These are phyloP conservation scores for Glaucomys volans DNA, from an alignment of 2,113 vertebrate species.

Conservation along the genomic window DNA sequence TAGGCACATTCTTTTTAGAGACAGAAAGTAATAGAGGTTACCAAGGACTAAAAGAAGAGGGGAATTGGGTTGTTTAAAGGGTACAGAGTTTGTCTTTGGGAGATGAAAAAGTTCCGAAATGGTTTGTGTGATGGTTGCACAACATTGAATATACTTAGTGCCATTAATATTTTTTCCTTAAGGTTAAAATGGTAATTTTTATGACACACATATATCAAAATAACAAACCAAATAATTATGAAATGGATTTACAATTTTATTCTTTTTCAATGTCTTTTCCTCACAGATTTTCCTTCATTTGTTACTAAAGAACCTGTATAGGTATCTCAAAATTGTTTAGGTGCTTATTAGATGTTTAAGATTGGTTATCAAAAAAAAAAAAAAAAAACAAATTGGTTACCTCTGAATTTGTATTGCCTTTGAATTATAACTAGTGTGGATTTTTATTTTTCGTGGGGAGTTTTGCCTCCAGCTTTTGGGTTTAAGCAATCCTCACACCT, in stretches of 20 bases:
- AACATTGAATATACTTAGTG: background rate
- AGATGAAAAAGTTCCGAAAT: background rate
- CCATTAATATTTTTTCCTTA: background rate
- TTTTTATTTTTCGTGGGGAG: background rate
- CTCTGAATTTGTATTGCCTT: background rate
- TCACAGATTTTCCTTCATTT: constrained; percentile 17
- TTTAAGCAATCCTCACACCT: too few species aligned
- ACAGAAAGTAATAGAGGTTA: background rate
- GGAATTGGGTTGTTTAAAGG: background rate
- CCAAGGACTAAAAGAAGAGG: background rate
- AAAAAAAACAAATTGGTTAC: too few species aligned
- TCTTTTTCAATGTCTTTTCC: constrained; percentile 36
- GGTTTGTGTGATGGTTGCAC: background rate
- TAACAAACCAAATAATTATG: background rate
- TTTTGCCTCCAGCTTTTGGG: too few species aligned
- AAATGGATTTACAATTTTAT: background rate
- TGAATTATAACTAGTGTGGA: background rate
- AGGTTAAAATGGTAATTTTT: constrained; percentile 25
- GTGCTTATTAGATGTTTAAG: background rate
- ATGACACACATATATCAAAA: background rate
- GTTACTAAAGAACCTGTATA: background rate
- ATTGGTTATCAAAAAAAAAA: too few species aligned
- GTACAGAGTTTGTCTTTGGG: background rate
- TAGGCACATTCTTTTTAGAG: background rate
- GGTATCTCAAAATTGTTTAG: background rate